A percentile compares a stretch with the other conserved stretches of the same genome.
Evolutionary conservation across 2,797 vertebrate species (phyloP).

Genomic region (Poecilia velifera): DNA sequence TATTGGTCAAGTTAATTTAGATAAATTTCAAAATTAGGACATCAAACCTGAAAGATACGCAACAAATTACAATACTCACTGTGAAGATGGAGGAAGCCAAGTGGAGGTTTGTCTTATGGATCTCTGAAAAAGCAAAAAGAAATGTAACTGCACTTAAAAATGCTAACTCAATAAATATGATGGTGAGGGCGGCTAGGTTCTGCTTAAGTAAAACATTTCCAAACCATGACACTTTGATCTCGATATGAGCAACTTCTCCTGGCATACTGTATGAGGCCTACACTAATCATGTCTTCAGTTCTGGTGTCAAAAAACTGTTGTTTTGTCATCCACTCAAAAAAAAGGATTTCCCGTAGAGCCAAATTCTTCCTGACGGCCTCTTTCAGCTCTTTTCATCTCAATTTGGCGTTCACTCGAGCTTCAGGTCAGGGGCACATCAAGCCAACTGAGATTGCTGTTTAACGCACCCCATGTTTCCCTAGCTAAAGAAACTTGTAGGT

Average conservation of each 20-base stretch:
- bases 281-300: not conserved
- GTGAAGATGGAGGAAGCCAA: not conserved
- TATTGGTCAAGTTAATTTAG: not conserved
- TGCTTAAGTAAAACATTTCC: not conserved
- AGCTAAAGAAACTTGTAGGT: not conserved
- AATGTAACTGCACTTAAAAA: not conserved
- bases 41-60: not conserved
- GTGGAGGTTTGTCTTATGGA: not conserved
- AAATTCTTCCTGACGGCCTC: not conserved
- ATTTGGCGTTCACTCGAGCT: not conserved
- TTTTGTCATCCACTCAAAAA: too few relatives aligned
- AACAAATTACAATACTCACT: not conserved
- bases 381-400: not conserved
- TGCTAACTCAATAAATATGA: not conserved
- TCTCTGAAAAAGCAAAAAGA: not conserved
- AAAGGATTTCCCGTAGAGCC: too few relatives aligned
- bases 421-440: not conserved
- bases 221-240: not conserved
- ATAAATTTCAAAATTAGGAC: not conserved
- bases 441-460: not conserved
- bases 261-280: not conserved
- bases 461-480: not conserved
- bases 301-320: not conserved
- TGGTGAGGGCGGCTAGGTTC: not conserved
- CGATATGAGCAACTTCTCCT: too few relatives aligned